Conservation (phyloP, 2,888 invertebrate genomes). For the Ormyrus pomaceus region DNA sequence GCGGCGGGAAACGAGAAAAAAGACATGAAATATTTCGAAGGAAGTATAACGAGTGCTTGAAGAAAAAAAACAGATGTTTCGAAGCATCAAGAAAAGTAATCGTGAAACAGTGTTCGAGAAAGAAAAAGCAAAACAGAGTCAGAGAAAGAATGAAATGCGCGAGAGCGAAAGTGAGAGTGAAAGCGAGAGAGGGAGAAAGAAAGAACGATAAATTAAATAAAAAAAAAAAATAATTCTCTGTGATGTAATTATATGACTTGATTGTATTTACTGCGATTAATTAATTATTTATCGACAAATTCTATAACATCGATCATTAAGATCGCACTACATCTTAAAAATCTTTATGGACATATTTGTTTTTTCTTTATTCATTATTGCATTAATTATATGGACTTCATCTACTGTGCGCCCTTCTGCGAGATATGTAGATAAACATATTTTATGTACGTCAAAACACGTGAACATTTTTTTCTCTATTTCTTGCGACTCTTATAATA, state of each 20-base stretch:
- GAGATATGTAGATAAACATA: conserved; percentile 47
- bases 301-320: conserved; percentile 56
- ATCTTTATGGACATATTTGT: conserved; percentile 43
- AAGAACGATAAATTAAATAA: conserved; percentile 55
- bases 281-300: conserved; percentile 58
- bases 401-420: conserved; percentile 38
- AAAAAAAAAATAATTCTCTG: conserved; percentile 66
- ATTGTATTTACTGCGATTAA: conserved; percentile 61
- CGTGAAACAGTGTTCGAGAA: conserved; percentile 27
- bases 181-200: conserved; percentile 45
- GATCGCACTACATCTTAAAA: conserved; percentile 52
- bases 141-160: conserved; percentile 40
- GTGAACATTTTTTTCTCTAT: conserved; percentile 48
- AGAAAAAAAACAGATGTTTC: conserved; percentile 26
- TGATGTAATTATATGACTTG: conserved; percentile 69
- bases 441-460: conserved; percentile 43
- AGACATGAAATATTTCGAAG: conserved; percentile 29
- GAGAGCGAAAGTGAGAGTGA: conserved; percentile 47
- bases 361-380: conserved; percentile 51
- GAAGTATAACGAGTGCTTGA: conserved; percentile 47
- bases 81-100: conserved; percentile 34
- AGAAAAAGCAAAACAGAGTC: conserved; percentile 32
- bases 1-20: conserved; percentile 19
- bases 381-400: conserved; percentile 42
- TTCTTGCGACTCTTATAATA: conserved; percentile 48